phyloP scores from a whole-genome alignment of 1,140 invertebrate species.

The Nixonia krombeini region DNA sequence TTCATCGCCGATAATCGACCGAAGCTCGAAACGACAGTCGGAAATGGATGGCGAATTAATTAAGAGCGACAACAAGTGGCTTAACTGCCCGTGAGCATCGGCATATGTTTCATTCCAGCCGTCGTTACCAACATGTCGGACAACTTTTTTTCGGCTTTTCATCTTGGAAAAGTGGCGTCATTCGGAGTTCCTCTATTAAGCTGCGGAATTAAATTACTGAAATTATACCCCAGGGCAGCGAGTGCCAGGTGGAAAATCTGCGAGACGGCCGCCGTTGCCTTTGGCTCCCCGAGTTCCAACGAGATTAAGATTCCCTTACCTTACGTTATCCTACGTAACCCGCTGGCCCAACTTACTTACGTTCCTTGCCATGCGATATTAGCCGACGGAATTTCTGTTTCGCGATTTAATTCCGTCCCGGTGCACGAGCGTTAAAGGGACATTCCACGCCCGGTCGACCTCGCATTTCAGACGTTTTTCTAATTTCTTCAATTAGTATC shows the following conservation, averaged over 20 bases:
- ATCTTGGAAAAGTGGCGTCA: too few species aligned
- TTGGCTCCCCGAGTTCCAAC: constrained; percentile 22
- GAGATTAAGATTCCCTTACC: constrained; percentile 60
- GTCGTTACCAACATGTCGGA: too few species aligned
- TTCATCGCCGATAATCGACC: too few species aligned
- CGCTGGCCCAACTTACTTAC: constrained; percentile 21
- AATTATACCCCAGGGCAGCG: too few species aligned
- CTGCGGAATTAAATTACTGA: too few species aligned
- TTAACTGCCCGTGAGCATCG: too few species aligned
- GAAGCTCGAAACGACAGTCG: too few species aligned
- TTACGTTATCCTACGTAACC: constrained; percentile 44
- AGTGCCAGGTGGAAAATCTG: constrained; percentile 54
- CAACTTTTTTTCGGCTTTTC: too few species aligned
- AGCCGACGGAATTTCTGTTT: constrained; percentile 35
- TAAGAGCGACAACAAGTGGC: too few species aligned
- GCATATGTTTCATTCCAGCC: too few species aligned
- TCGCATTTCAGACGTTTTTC: background rate
- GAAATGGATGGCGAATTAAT: too few species aligned
- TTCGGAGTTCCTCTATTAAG: too few species aligned
- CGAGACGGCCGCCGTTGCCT: constrained; percentile 29
- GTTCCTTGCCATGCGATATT: constrained; percentile 38
- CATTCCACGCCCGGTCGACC: background rate
- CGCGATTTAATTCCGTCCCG: background rate
- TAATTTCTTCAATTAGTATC: background rate
- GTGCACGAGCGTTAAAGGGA: background rate